Conservation (phyloP, 2,888 invertebrate species). For the Acanthococcus lagerstroemiae region DNA sequence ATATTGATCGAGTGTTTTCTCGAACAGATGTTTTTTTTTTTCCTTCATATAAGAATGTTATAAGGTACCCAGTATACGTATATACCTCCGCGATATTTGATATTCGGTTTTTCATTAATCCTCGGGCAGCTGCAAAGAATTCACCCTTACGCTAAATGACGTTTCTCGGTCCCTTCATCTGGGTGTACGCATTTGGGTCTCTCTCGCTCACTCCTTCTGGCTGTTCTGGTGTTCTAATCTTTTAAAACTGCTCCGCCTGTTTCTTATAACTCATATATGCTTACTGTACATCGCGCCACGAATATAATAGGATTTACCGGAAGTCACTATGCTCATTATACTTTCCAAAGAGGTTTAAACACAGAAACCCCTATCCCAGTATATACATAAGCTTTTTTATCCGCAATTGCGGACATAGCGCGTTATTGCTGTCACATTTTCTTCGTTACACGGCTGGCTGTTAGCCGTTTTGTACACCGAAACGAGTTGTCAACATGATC, state of each 20-base stretch:
- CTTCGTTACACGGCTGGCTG: no score
- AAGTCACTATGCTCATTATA: constrained; percentile 21
- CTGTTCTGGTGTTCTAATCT: not conserved
- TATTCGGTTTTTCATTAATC: not conserved
- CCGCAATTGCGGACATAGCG: no score
- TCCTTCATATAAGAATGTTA: not conserved
- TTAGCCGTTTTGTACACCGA: no score
- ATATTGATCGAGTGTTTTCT: not conserved
- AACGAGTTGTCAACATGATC: no score
- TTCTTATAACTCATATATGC: not conserved
- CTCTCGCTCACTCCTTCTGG: not conserved
- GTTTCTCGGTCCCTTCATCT: not conserved
- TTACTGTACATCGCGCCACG: not conserved
- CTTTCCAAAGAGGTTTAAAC: no score
- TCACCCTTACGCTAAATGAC: not conserved
- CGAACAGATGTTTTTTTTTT: not conserved
- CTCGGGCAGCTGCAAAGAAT: not conserved
- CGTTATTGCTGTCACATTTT: no score
- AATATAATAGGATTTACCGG: constrained; percentile 28
- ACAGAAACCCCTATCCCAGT: no score
- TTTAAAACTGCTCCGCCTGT: not conserved
- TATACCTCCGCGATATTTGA: not conserved
- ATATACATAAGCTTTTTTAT: no score
- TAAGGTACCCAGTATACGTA: not conserved
- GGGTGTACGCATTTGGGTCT: not conserved